Evolutionary conservation across 2,113 vertebrate species (phyloP), one percentile per base, ranked within the genome.

Genomic region (Ginglymostoma cirratum): DNA sequence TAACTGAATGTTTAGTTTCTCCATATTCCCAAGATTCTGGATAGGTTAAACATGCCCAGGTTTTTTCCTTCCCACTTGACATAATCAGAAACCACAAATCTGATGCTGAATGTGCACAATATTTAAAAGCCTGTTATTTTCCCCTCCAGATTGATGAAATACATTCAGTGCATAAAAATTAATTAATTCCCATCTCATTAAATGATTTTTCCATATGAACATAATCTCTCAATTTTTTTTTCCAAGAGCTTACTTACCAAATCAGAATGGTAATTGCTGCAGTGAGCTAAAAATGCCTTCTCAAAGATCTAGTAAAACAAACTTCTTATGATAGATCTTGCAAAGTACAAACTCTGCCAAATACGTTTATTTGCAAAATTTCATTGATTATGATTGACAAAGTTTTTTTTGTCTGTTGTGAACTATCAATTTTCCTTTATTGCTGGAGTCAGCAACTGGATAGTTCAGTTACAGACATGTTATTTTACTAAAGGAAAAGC

Each of bases 1-100:
- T 96, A 96, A 96, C 96, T 17, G 0, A 38, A 96, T 65, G 72
- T 67, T 94, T 89, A 24, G 42, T 72, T 48, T 23, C 48, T 61
- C 38, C 19, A 72, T 72, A 95, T 70, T 55, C 92, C 92, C n/a
- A 70, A 69, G 38, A 69, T 94, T 69, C 92, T 42, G 66, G 66
- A 70, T 94, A 14, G 92, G 19, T 94, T 48, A 72, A 95, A 5
- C 42, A 95, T 48, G 93, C 24, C 66, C 72, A 72, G 19, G 24
- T 27, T 48, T 72, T 4, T 48, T 72, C 45, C 42, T 95, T 95
- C 66, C 6, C 24, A 30, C 48, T 72, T 69, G 65, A 95, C 93
- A 94, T 70, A 70, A 38, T 42, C 66, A 70, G 42, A 95, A 69
- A 48, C 67, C 67, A 95, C 93, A 94, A 94, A 94, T 27, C 66